Evolutionary conservation across 2,797 vertebrate genomes (phyloP).

Genomic region (Rhinoraja longicauda): DNA sequence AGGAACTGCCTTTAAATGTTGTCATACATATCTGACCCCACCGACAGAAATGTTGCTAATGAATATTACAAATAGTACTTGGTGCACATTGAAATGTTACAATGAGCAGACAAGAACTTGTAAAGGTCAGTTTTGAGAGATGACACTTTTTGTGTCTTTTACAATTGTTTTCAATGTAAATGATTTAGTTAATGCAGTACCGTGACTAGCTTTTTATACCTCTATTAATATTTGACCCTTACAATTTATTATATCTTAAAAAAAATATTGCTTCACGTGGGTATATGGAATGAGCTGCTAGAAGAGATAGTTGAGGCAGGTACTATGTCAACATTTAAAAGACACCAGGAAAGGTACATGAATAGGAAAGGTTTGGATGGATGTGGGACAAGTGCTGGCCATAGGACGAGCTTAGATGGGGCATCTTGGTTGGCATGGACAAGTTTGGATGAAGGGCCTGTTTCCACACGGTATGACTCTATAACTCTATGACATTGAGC

Average conservation of each 20-base stretch:
- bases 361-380: too few species aligned
- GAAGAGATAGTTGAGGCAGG: too few species aligned
- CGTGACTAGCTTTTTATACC: neutral
- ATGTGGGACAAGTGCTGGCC: too few species aligned
- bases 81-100: neutral
- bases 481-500: neutral
- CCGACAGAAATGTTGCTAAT: neutral
- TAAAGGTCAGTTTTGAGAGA: neutral
- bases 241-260: neutral
- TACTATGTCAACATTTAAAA: too few species aligned
- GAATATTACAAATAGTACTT: neutral
- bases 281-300: too few species aligned
- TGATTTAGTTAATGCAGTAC: neutral
- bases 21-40: neutral
- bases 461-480: too few species aligned
- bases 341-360: too few species aligned
- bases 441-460: too few species aligned
- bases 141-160: neutral
- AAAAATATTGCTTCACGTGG: too few species aligned
- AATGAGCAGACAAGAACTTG: neutral
- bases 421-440: too few species aligned
- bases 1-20: neutral
- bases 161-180: neutral
- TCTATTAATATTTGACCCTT: neutral
- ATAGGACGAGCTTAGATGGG: too few species aligned